These are phyloP conservation scores for Empis livida DNA, from an alignment of 2,888 invertebrate species.

Conservation along the genomic window DNA sequence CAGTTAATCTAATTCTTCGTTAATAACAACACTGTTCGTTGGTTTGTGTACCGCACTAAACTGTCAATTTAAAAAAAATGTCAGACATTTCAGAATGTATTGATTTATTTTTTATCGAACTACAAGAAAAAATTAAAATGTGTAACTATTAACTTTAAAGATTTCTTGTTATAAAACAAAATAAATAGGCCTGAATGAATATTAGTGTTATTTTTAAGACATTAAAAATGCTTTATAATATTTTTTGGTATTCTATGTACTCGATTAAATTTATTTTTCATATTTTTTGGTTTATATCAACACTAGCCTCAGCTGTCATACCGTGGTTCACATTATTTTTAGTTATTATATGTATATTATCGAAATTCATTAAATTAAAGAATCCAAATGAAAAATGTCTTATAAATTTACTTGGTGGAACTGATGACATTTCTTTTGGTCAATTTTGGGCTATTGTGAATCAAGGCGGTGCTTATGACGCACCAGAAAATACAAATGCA, in stretches of 20 bases:
- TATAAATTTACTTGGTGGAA: constrained; percentile 23
- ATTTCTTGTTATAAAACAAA: no score
- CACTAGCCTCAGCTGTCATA: constrained; percentile 28
- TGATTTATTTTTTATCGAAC: no score
- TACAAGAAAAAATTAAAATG: no score
- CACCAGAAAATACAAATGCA: constrained; percentile 33
- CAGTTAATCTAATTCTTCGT: no score
- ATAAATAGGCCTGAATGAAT: constrained; percentile 6
- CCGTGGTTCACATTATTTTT: constrained; percentile 32
- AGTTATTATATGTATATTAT: constrained; percentile 28
- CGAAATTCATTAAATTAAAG: constrained; percentile 32
- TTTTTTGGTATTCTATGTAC: constrained; percentile 28
- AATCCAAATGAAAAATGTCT: constrained; percentile 30
- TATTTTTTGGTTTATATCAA: constrained; percentile 32
- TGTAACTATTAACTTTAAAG: no score
- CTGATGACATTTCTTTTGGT: constrained; percentile 24
- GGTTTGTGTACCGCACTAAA: no score
- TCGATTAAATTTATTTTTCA: constrained; percentile 31
- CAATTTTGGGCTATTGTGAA: constrained; percentile 28
- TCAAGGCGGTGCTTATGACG: constrained; percentile 34
- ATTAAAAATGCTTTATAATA: constrained; percentile 33
- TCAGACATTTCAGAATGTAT: no score
- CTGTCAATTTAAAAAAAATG: no score
- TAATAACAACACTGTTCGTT: no score
- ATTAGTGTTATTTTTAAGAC: constrained; percentile 6